Conservation (phyloP, 2,888 invertebrate species). For the Volucella bombylans region DNA sequence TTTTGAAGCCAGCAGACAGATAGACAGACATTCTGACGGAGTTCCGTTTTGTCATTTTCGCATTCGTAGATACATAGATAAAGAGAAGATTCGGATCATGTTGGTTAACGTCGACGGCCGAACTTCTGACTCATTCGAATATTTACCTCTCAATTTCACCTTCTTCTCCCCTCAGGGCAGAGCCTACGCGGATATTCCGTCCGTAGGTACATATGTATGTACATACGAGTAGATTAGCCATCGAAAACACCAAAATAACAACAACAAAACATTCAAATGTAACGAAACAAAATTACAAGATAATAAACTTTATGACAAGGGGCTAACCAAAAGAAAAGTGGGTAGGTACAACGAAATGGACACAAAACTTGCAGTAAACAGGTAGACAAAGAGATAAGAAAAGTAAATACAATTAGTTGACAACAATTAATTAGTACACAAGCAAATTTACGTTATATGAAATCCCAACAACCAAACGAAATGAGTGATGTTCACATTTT, state of each 20-base stretch:
- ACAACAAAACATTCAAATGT: too few species aligned
- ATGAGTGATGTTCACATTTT: constrained; percentile 47
- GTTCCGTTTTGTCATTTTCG: too few species aligned
- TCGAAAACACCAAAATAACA: too few species aligned
- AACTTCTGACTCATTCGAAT: constrained; percentile 58
- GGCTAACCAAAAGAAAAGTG: constrained; percentile 25
- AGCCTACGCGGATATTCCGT: neutral
- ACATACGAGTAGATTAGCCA: too few species aligned
- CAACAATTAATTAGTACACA: constrained; percentile 53
- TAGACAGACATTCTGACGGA: neutral
- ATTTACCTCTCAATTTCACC: constrained; percentile 27
- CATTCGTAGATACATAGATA: too few species aligned
- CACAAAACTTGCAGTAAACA: constrained; percentile 30
- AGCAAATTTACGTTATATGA: constrained; percentile 43
- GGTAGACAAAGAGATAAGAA: constrained; percentile 2
- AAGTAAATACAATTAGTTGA: constrained; percentile 20
- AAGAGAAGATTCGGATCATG: constrained; percentile 7
- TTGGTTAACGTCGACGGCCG: neutral
- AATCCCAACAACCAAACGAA: constrained; percentile 22
- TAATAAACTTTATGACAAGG: neutral
- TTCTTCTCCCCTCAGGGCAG: neutral
- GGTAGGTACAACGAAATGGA: constrained; percentile 34
- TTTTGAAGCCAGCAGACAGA: constrained; percentile 33
- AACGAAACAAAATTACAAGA: too few species aligned
- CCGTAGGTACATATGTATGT: too few species aligned